Base-by-base conservation (phyloP, 2,113 vertebrate species). In the Donacobius atricapilla region DNA sequence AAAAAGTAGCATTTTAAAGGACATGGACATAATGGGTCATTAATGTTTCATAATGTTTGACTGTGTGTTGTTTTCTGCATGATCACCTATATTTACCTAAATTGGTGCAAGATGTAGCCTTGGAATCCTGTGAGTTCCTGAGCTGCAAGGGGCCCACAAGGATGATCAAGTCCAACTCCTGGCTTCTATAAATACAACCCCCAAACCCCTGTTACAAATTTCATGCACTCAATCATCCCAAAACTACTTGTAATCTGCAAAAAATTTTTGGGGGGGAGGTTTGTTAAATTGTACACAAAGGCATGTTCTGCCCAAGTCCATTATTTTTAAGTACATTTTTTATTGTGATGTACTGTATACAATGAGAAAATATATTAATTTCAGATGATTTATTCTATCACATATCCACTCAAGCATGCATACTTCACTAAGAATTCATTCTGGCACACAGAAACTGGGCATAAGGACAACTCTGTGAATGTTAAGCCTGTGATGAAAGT, bases 21-120 rank as follows among this genome's bases (percentile, higher is more conserved):
- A 47, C 16, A 7, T 23, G 23, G 14, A 40, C 0, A 0, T 64
- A 37, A 60, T 9, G 44, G 15, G 10, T 27, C 25, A 60, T 6
- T 27, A 25, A 21, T 7, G 8, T 56, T 79, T 24, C 70, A 58
- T 35, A 33, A 76, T 18, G n/a, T 31, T 64, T 58, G 23, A 50
- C 50, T 50, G 39, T 17, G 27, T 11, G 45, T 9, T 60, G 2
- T 12, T 83, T 66, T 68, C 66, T 78, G 25, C 6, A 20, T 16
- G 21, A 57, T 53, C 54, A 61, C 20, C 11, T 42, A 4, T 42
- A 4, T 30, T 54, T 57, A 73, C 70, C 57, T 71, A 51, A 53
- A 31, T 3, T 25, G 23, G 28, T 77, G 54, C 39, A 57, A 54
- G 25, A n/a, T 21, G 22, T 4, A 89, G 28, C 24, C 31, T 77